Evolutionary conservation across 2,888 invertebrate genomes (phyloP), one percentile per base, ranked within the genome.

Genomic region (Parochlus steinenii): DNA sequence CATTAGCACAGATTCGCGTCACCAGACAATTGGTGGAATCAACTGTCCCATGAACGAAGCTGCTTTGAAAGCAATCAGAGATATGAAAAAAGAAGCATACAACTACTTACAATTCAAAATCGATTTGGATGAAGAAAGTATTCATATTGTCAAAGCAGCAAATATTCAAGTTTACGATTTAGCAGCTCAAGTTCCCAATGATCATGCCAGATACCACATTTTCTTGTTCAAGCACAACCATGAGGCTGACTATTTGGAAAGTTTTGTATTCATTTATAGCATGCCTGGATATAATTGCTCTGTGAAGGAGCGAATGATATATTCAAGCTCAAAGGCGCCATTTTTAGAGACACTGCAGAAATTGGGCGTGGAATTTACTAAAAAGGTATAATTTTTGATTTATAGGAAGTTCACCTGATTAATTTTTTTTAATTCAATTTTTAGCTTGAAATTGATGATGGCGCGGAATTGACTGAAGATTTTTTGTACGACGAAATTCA

Each of bases 251-350:
- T 81, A 77, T 46, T 63, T 78, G 54, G 82, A 90, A 51, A 81
- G 76, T 50, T 72, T 75, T 56, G 79, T 98, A 41, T 98, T 98
- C 60, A 85, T 98, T 50, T 98, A 98, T 62, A 92, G 95, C 6
- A 92, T 98, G 85, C 97, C 98, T 4, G 93, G 95, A 4, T 93
- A 92, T 57, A 79, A 69, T 41, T 92, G 90, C 56, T 79, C 90
- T 42, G 89, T 99, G 47, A 95, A 90, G 52, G 97, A 98, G 55
- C 68, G 95, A 46, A 99, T 98, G 98, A 65, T 98, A 54, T 98
- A 97, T 59, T 95, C 97, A 1, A 93, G 93, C 50, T 95, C 95
- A 61, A 97, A 95, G 59, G 83, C 76, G 40, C 86, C 90, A 12
- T 74, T 98, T 43, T 64, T 92, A 35, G 81, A 85, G 42, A 72